Percentiles rank a stretch among this genome's conserved stretches.
These are phyloP conservation scores for Tubiluchus corallicola DNA, from an alignment of 2,888 invertebrate species.

Conservation along the genomic window DNA sequence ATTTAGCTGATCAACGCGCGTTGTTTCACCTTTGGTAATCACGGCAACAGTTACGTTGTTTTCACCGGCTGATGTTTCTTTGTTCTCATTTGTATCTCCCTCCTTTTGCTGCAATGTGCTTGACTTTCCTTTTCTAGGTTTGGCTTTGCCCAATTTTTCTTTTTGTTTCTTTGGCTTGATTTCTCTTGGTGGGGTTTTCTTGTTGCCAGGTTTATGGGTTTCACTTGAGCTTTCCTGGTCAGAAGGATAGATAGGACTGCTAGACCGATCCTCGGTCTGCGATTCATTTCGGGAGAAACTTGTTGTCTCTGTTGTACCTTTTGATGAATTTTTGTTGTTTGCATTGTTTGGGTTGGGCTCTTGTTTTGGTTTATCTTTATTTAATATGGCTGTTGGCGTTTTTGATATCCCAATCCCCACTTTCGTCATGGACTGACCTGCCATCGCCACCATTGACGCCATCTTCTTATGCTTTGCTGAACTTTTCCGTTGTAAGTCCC, in stretches of 20 bases:
- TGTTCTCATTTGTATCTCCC: no score
- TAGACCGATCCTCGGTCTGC: conserved; percentile 62
- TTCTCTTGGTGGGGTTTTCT: conserved; percentile 12
- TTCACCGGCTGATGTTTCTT: no score
- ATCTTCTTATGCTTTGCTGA: conserved; percentile 7
- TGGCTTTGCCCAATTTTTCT: background rate
- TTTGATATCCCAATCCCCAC: conserved; percentile 4
- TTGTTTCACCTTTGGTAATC: no score
- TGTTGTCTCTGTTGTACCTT: conserved; percentile 33
- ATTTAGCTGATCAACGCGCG: background rate
- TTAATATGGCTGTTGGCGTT: no score
- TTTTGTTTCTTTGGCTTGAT: conserved; percentile 6
- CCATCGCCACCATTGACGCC: conserved; percentile 7
- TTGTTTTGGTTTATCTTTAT: no score
- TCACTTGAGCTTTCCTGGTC: conserved; percentile 51
- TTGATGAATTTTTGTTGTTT: background rate
- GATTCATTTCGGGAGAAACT: conserved; percentile 32
- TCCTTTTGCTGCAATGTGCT: background rate
- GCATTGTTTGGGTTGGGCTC: background rate
- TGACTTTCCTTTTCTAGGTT: background rate
- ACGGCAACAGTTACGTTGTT: no score
- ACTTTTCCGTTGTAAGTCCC: conserved; percentile 8
- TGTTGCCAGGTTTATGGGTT: conserved; percentile 12
- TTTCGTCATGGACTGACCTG: conserved; percentile 8
- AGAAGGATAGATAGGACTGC: conserved; percentile 78